A percentile compares a stretch with the other conserved stretches of the same genome.
phyloP scores from a whole-genome alignment of 2,888 invertebrate species.

The Drosophila leonis region DNA sequence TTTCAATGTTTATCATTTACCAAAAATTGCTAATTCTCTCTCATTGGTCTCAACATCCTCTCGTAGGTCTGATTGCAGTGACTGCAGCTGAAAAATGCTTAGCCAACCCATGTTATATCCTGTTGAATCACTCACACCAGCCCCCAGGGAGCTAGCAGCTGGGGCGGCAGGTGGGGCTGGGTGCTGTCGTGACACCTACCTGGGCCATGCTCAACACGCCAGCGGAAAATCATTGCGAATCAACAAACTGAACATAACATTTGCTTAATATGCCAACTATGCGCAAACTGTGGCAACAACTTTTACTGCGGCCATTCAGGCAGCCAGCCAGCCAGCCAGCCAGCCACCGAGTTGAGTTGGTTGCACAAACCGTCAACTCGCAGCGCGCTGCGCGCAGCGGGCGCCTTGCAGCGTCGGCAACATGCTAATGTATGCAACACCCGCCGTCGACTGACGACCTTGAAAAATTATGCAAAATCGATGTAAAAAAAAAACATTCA shows the following conservation, averaged over 20 bases:
- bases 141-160: not conserved
- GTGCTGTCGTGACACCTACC: slow-evolving; percentile 24
- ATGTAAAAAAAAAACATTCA: slow-evolving; percentile 73
- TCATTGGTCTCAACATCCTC: not conserved
- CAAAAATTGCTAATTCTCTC: not conserved
- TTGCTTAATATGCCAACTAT: slow-evolving; percentile 69
- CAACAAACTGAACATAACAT: slow-evolving; percentile 59
- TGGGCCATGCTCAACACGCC: slow-evolving; percentile 6
- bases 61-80: not conserved
- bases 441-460: slow-evolving; percentile 80
- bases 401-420: slow-evolving; percentile 72
- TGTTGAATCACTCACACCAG: slow-evolving; percentile 23
- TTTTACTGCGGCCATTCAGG: slow-evolving; percentile 52
- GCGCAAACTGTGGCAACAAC: slow-evolving; percentile 75
- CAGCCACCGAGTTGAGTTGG: slow-evolving; percentile 50
- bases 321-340: slow-evolving; percentile 6
- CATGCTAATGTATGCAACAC: slow-evolving; percentile 83
- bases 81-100: not conserved
- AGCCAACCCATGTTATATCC: not conserved
- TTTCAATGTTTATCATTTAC: not conserved
- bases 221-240: slow-evolving; percentile 57
- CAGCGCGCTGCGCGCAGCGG: slow-evolving; percentile 42
- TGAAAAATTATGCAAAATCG: slow-evolving; percentile 84
- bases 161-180: not conserved
- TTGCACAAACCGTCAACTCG: slow-evolving; percentile 5